These are phyloP conservation scores for Brevimyrus niger DNA, from an alignment of 2,113 vertebrate species.

Conservation along the genomic window DNA sequence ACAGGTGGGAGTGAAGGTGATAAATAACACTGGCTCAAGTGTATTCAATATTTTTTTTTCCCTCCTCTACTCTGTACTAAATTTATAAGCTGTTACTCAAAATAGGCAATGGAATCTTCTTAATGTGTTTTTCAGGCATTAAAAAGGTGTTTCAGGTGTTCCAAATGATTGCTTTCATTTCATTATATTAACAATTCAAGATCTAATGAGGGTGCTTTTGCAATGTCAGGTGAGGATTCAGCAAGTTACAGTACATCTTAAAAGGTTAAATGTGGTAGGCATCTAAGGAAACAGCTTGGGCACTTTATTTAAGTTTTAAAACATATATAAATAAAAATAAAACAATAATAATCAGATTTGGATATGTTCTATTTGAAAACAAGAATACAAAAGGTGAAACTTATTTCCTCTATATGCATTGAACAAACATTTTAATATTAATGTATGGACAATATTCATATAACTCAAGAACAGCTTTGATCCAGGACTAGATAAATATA, in stretches of 20 bases:
- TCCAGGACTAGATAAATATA: background rate
- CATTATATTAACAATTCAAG: slow-evolving; percentile 21
- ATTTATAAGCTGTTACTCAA: background rate
- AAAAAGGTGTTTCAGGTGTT: background rate
- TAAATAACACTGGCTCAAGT: background rate
- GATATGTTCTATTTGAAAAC: background rate
- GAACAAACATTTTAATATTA: slow-evolving; percentile 25
- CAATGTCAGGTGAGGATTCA: slow-evolving; percentile 28
- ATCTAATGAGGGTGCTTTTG: slow-evolving; percentile 12
- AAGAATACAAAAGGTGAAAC: background rate
- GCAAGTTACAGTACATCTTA: slow-evolving; percentile 20
- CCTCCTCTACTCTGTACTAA: background rate
- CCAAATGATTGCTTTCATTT: slow-evolving; percentile 24
- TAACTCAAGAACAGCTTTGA: slow-evolving; percentile 46
- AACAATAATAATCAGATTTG: background rate
- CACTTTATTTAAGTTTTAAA: background rate
- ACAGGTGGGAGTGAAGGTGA: background rate
- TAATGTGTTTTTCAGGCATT: background rate
- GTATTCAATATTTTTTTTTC: background rate
- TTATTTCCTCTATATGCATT: background rate
- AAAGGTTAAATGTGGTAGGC: slow-evolving; percentile 33
- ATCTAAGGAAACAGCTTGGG: background rate
- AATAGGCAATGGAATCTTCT: background rate
- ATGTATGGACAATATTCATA: slow-evolving; percentile 54
- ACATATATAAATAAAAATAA: background rate